Evolutionary conservation across 2,888 invertebrate genomes (phyloP).

Genomic region (Nephrotoma guestfalica): DNA sequence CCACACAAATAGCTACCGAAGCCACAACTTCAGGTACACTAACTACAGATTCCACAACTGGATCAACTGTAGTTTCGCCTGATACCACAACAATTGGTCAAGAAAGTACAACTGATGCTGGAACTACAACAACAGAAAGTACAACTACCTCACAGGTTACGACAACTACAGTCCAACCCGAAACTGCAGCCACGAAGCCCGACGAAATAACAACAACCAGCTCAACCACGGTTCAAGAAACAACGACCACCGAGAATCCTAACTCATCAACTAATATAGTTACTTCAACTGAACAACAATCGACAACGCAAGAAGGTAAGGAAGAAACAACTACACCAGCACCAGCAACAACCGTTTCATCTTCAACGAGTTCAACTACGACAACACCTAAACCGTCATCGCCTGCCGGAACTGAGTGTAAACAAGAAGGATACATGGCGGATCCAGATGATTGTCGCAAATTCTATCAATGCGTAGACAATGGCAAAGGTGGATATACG

Average conservation of each 20-base stretch:
- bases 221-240: background rate
- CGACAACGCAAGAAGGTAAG: background rate
- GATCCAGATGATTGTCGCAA: slow-evolving; percentile 38
- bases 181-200: background rate
- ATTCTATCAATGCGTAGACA: slow-evolving; percentile 40
- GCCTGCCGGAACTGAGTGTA: slow-evolving; percentile 19
- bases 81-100: slow-evolving; percentile 14
- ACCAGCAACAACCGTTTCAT: background rate
- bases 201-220: background rate
- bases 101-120: slow-evolving; percentile 9
- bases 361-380: slow-evolving; percentile 3
- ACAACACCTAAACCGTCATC: background rate
- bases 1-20: slow-evolving; percentile 20
- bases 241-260: background rate
- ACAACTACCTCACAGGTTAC: slow-evolving; percentile 8
- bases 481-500: slow-evolving; percentile 30
- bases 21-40: slow-evolving; percentile 14
- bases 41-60: slow-evolving; percentile 8
- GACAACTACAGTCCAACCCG: slow-evolving; percentile 2
- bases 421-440: slow-evolving; percentile 31
- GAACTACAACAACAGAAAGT: background rate
- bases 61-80: slow-evolving; percentile 7
- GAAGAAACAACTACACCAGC: slow-evolving; percentile 5
- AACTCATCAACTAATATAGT: background rate
- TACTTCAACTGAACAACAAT: slow-evolving; percentile 1